phyloP scores from a whole-genome alignment of 2,113 vertebrate genomes.

The Variabilichromis moorii region DNA sequence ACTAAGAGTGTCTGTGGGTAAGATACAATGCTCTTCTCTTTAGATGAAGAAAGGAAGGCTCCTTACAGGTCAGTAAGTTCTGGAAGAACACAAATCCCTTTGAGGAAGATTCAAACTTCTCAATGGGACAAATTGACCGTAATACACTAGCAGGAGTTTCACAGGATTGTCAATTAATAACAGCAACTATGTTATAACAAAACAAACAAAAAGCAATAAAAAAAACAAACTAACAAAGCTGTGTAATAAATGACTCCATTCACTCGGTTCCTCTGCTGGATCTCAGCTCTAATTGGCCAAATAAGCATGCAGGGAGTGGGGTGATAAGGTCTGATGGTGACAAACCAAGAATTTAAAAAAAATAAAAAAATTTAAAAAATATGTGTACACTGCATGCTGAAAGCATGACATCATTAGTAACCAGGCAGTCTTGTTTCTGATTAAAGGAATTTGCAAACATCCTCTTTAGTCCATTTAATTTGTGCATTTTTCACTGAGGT shows the following conservation, averaged over 20 bases:
- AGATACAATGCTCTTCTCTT: not conserved
- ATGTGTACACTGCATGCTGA: not conserved
- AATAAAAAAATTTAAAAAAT: not conserved
- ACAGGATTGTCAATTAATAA: not conserved
- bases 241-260: not conserved
- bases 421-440: not conserved
- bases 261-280: not conserved
- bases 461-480: not conserved
- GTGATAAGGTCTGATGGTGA: not conserved
- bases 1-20: fast-evolving
- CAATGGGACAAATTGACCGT: not conserved
- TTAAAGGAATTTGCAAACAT: not conserved
- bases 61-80: not conserved
- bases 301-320: not conserved
- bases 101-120: not conserved
- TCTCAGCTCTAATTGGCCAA: not conserved
- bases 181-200: not conserved
- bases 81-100: not conserved
- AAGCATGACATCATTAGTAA: conserved; percentile 1
- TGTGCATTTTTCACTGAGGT: not conserved
- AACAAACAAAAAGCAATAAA: not conserved
- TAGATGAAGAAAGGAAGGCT: not conserved
- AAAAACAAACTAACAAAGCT: not conserved
- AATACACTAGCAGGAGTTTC: not conserved
- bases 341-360: not conserved